Evolutionary conservation across 2,888 invertebrate genomes (phyloP).

Genomic region (Cephus nigrinus): DNA sequence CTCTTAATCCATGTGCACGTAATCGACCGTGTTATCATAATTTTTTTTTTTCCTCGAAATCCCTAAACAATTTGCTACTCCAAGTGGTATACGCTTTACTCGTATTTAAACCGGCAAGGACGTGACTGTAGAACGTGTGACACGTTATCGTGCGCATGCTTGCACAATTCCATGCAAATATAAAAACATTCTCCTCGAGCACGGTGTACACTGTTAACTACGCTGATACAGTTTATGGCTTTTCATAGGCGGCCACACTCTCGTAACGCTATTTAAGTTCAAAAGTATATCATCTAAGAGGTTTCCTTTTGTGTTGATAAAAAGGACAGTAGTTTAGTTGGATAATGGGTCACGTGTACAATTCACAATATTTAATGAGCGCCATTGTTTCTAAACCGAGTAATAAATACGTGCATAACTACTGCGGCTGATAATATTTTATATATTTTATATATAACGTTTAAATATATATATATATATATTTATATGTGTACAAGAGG

Average conservation of each 20-base stretch:
- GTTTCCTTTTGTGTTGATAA: neutral
- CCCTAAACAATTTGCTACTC: neutral
- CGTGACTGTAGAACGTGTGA: slow-evolving; percentile 40
- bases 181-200: slow-evolving; percentile 31
- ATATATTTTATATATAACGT: neutral
- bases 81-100: neutral
- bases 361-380: neutral
- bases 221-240: slow-evolving; percentile 35
- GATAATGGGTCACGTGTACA: neutral
- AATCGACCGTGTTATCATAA: too few relatives aligned
- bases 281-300: neutral
- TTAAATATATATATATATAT: too few relatives aligned
- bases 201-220: slow-evolving; percentile 19
- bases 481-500: neutral
- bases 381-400: neutral
- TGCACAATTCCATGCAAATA: slow-evolving; percentile 38
- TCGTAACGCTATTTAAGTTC: neutral
- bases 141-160: slow-evolving; percentile 31
- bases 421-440: neutral
- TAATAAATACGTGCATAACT: neutral
- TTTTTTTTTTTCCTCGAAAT: neutral
- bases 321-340: neutral
- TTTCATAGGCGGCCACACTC: slow-evolving; percentile 27
- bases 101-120: slow-evolving; percentile 36
- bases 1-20: too few relatives aligned